These are phyloP conservation scores for rabbit (Oryctolagus cuniculus) DNA, from an alignment of 2,113 vertebrate species.

Conservation along the genomic window DNA sequence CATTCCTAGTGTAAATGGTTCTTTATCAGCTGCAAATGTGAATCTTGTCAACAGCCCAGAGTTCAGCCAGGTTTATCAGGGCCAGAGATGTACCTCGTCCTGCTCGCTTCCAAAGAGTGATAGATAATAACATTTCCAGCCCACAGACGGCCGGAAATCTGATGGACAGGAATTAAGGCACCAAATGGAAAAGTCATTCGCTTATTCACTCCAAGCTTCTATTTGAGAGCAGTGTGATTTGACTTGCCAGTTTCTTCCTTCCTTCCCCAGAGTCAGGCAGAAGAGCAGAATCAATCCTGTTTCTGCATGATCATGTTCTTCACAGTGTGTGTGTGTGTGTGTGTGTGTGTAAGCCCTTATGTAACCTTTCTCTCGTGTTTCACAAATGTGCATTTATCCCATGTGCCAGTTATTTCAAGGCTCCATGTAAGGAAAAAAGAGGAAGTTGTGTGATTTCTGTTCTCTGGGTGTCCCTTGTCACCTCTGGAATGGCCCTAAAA, in stretches of 20 bases:
- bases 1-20: constrained; percentile 84
- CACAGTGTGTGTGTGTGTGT: rapidly evolving
- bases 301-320: background rate
- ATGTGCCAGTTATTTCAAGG: constrained; percentile 26
- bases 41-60: constrained; percentile 82
- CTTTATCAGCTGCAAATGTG: constrained; percentile 85
- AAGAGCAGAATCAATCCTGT: constrained; percentile 64
- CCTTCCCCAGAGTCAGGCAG: background rate
- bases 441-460: constrained; percentile 26
- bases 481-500: background rate
- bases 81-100: constrained; percentile 76
- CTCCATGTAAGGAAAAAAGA: background rate
- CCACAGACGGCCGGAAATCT: constrained; percentile 75
- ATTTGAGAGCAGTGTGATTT: constrained; percentile 68
- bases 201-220: constrained; percentile 74
- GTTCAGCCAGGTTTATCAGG: constrained; percentile 86
- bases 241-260: constrained; percentile 17
- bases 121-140: constrained; percentile 85
- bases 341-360: background rate
- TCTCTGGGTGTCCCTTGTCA: background rate
- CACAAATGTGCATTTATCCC: constrained; percentile 8
- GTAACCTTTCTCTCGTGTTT: constrained; percentile 54
- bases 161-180: constrained; percentile 80
- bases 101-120: constrained; percentile 80
- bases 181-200: constrained; percentile 78